Base-by-base conservation (phyloP, 2,797 vertebrate genomes). In the Danio tinwini region DNA sequence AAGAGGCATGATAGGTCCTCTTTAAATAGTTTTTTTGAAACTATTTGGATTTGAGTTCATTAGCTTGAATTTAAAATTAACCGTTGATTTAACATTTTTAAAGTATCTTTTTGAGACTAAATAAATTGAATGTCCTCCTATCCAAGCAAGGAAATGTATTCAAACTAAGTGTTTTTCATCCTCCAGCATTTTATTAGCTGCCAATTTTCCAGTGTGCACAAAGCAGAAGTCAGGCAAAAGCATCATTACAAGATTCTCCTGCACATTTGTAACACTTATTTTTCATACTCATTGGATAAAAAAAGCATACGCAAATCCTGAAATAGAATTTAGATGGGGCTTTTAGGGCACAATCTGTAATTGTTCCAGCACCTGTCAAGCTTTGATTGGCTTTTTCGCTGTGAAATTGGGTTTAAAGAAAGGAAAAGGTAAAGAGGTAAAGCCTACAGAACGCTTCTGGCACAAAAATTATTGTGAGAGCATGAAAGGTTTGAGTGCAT, bases 391-490 rank as follows among this genome's bases (percentile, higher is more conserved):
- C 58, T 40, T 78, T 81, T 71, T 42, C 81, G 29, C 70, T 77
- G 67, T 58, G 49, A 73, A 82, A 81, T 72, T 63, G 49, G 67
- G 68, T 78, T 64, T 61, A 78, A 50, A 47, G 52, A 42, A 81
- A 65, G 79, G 62, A 76, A 79, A 62, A 73, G 62, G 71, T 74
- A 82, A 78, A 74, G 16, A 58, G 58, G 52, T 55, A 73, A 76
- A 81, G 75, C 85, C 81, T 55, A 67, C 62, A 83, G 78, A 82
- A 78, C 52, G 62, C 83, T 69, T 79, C 80, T 78, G 81, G 85
- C 81, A 78, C n/a, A 68, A 78, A 73, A 83, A 81, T 83, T 40
- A 81, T 70, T 79, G 74, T 50, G 50, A 62, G 74, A 76, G 75
- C 75, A 84, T 37, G 52, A 76, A 81, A 86, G 77, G 74, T 84